phyloP scores from a whole-genome alignment of 2,113 vertebrate genomes.

The Solea solea region DNA sequence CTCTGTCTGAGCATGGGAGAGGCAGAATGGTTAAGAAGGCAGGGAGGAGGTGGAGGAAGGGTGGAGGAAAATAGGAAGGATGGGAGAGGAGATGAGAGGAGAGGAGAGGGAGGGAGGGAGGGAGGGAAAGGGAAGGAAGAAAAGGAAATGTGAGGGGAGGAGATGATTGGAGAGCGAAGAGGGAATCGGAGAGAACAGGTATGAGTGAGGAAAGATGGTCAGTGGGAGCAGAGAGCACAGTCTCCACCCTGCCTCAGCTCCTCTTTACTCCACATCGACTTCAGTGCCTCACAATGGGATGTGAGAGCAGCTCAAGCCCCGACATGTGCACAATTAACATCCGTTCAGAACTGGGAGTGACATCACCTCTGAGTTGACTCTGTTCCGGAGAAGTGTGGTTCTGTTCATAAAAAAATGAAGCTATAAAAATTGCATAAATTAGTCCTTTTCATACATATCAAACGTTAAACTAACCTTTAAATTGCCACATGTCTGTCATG shows the following conservation, averaged over 20 bases:
- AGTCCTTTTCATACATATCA: too few species aligned
- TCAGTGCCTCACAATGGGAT: slow-evolving; percentile 75
- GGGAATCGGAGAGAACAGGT: neutral
- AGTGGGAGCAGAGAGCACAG: slow-evolving; percentile 38
- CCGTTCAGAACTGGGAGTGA: too few species aligned
- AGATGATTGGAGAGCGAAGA: neutral
- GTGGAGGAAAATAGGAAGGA: neutral
- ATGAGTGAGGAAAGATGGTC: slow-evolving; percentile 12
- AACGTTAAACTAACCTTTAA: too few species aligned
- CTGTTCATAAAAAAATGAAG: too few species aligned
- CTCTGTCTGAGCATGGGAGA: slow-evolving; percentile 52
- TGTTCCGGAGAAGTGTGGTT: too few species aligned
- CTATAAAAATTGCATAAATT: too few species aligned
- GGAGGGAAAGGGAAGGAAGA: neutral
- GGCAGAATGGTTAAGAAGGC: slow-evolving; percentile 54
- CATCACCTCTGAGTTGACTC: too few species aligned
- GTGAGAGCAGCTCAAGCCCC: slow-evolving; percentile 77
- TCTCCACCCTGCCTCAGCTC: slow-evolving; percentile 33
- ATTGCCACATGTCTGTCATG: too few species aligned
- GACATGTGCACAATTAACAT: slow-evolving; percentile 67
- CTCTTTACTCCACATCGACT: slow-evolving; percentile 30
- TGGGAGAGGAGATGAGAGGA: neutral
- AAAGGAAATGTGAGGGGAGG: neutral
- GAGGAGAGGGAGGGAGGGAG: neutral
- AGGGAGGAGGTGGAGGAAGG: slow-evolving; percentile 5